These are phyloP conservation scores for Microlaimidae sp. DNA, from an alignment of 2,888 invertebrate genomes.

Conservation along the genomic window DNA sequence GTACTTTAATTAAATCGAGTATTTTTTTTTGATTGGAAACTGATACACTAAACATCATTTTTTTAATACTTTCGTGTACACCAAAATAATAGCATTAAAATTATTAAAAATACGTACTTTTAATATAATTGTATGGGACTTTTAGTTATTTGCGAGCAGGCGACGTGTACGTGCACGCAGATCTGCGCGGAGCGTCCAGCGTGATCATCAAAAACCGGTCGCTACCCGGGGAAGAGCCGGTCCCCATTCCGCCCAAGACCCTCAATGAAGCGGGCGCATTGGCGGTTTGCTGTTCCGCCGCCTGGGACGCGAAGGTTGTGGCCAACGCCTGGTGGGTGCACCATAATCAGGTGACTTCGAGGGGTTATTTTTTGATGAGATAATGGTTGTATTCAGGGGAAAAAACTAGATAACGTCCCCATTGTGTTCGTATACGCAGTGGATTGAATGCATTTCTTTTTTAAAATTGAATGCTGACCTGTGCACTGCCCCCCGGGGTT, in stretches of 20 bases:
- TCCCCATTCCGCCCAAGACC: slow-evolving; percentile 68
- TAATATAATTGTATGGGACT: no score
- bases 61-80: no score
- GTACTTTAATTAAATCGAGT: no score
- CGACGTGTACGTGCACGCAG: slow-evolving; percentile 80
- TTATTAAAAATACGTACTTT: no score
- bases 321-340: slow-evolving; percentile 94
- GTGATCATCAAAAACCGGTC: slow-evolving; percentile 45
- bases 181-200: slow-evolving; percentile 75
- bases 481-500: no score
- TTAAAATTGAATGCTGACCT: no score
- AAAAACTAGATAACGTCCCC: no score
- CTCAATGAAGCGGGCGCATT: slow-evolving; percentile 87
- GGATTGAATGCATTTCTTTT: no score
- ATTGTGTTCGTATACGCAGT: no score
- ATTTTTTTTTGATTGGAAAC: no score
- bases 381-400: neutral
- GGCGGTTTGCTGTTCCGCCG: slow-evolving; percentile 87
- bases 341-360: slow-evolving; percentile 59
- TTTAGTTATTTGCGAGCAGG: slow-evolving; percentile 39
- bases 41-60: no score
- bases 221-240: slow-evolving; percentile 1
- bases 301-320: slow-evolving; percentile 94
- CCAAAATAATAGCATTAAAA: no score
- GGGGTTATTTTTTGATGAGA: slow-evolving; percentile 6